phyloP scores from a whole-genome alignment of 35 echinoderm and acorn worm species.

The Apostichopus japonicus region DNA sequence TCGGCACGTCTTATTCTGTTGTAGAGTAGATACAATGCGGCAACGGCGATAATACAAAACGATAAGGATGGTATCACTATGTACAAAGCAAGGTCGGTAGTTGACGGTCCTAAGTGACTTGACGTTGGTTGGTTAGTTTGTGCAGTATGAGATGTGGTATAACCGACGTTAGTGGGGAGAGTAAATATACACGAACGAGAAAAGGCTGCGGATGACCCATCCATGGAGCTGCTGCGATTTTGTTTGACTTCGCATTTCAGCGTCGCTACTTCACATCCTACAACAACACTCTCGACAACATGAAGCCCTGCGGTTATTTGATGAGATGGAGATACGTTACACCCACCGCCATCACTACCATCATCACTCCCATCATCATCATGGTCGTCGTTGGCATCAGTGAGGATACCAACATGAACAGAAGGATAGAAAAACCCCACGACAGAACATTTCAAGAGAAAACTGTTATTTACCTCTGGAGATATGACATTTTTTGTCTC shows the following conservation, averaged over 20 bases:
- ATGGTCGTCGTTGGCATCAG: too few species aligned
- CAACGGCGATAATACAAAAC: background rate
- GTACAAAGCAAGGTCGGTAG: background rate
- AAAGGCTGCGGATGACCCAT: background rate
- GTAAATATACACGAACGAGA: background rate
- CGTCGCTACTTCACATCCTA: background rate
- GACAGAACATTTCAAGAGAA: background rate
- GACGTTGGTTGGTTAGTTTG: too few species aligned
- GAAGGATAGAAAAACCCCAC: background rate
- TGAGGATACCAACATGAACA: background rate
- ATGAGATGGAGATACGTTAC: background rate
- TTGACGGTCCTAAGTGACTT: background rate
- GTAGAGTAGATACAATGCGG: background rate
- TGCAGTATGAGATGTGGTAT: background rate
- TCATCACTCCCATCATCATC: background rate
- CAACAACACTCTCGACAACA: background rate
- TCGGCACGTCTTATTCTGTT: background rate
- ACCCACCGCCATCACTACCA: background rate
- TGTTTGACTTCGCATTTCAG: constrained; percentile 7
- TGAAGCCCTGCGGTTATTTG: background rate
- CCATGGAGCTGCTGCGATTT: background rate
- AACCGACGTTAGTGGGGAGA: background rate
- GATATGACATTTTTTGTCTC: background rate
- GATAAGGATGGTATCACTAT: background rate
- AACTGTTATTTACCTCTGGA: background rate